These are phyloP conservation scores for Oreohelix idahoensis DNA, from an alignment of 1,140 invertebrate genomes.

Conservation along the genomic window DNA sequence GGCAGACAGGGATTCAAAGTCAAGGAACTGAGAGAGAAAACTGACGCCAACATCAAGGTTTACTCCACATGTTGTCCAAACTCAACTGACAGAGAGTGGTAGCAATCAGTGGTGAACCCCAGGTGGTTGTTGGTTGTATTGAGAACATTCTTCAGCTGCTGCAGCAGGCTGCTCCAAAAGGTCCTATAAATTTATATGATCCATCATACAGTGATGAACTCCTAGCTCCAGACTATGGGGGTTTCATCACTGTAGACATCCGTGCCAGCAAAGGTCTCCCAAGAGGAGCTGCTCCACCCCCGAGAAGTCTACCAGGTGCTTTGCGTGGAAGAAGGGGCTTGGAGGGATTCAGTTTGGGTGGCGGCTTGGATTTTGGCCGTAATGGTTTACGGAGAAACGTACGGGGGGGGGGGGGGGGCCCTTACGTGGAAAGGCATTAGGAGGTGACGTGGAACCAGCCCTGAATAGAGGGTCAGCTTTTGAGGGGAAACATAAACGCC, in stretches of 20 bases:
- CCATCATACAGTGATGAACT: constrained; percentile 95
- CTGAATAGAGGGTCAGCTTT: constrained; percentile 60
- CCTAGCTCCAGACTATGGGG: constrained; percentile 93
- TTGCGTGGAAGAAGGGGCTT: constrained; percentile 45
- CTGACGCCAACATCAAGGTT: constrained; percentile 94
- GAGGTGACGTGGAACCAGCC: constrained; percentile 62
- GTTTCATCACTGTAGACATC: constrained; percentile 76
- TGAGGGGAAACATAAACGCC: constrained; percentile 38
- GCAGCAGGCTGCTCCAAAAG: constrained; percentile 92
- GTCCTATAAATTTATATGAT: constrained; percentile 91
- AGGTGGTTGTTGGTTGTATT: constrained; percentile 88
- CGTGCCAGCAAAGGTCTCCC: constrained; percentile 54
- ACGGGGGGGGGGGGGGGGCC: constrained; percentile 74
- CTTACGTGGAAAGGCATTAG: constrained; percentile 26
- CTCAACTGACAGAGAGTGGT: constrained; percentile 96
- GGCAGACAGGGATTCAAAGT: constrained; percentile 96
- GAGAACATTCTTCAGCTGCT: constrained; percentile 89
- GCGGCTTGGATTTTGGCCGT: constrained; percentile 38
- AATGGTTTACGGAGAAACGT: constrained; percentile 46
- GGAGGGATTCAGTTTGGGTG: constrained; percentile 48
- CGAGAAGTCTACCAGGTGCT: constrained; percentile 44
- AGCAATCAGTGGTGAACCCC: constrained; percentile 87
- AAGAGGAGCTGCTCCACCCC: constrained; percentile 48
- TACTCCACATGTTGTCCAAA: constrained; percentile 95
- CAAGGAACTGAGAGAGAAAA: constrained; percentile 98